Base-by-base conservation (phyloP, 1,140 invertebrate species). In the Adelges cooleyi region DNA sequence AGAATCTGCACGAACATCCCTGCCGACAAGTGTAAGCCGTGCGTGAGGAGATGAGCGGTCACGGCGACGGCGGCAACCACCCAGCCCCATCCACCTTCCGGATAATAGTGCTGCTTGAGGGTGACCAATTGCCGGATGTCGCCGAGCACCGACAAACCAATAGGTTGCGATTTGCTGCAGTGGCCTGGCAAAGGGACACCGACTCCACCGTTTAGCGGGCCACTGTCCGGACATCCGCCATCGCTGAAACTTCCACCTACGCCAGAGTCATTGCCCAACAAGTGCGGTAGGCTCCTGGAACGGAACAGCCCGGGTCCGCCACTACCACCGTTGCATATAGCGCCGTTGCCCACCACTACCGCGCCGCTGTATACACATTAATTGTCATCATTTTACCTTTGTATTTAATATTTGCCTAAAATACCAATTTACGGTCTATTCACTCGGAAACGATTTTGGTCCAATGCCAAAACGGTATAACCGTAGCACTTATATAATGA, bases 21-120 rank as follows among this genome's bases (percentile, higher is more conserved):
- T 20, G 74, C 77, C 11, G 79, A 79, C 0, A 77, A 75, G 40
- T 86, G 81, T 13, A 84, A 72, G 4, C 85, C 86, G 65, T 84
- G 82, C 9, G 80, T 77, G 15, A 86, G 70, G 11, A 83, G 73
- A 69, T 85, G 80, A 3, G 84, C 81, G 2, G 81, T 66, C 3
- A 85, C 72, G n/a, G 79, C 81, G 27, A 80, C 80, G 1, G 78
- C 71, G 0, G 83, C 72, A 20, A 87, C 79, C 10, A 85, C 75
- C 83, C 84, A 87, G 10, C 85, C 85, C 85, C 85, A 87, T 1
- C 84, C 84, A 17, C 84, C 84, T 70, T 87, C 85, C 1, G 85
- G 84, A 68, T 86, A 87, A 70, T 86, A 86, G 68, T 87, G 84
- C 69, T 84, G 81, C 65, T 80, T 81, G 3, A 85, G 74, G 1